Base-by-base conservation (phyloP, 2,797 vertebrate genomes). In the Peromyscus aztecus region DNA sequence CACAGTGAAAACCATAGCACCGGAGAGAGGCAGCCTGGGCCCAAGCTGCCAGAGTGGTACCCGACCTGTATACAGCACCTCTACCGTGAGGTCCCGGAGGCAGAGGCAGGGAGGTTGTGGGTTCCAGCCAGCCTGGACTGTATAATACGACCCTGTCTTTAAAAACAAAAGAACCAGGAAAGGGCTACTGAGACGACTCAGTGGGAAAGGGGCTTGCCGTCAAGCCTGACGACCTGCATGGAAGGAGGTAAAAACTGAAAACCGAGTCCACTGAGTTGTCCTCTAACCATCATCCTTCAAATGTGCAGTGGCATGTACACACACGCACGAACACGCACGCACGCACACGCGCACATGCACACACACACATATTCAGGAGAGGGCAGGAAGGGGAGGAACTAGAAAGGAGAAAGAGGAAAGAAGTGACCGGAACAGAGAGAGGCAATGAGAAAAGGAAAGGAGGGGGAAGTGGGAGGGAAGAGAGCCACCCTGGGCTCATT, bases 341-440 rank as follows among this genome's bases (percentile, higher is more conserved):
- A 4, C 80, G 5, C 7, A 16, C 14, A 43, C 8, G n/a, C 2
- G 0, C 14, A 49, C 29, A 6, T 1, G 21, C 0, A 4, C 1
- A 49, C 37, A 24, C 21, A 19, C 9, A 24, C 19, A 21, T 5
- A 80, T 19, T 55, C 77, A 57, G 2, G 59, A 29, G n/a, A 43
- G 37, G 29, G 10, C 7, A 49, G 40, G n/a, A n/a, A 34, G 55
- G 37, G 24, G 27, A 37, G 23, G n/a, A 6, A 55, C 34, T 19
- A 59, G 55, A 16, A 71, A 29, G 27, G n/a, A 77, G 29, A 16
- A 59, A 34, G 86, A 49, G 69, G 57, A 40, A n/a, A 37, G 37
- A 77, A 14, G 31, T 0, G 4, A n/a, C 43, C 34, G 73, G 57
- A 61, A 5, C 43, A 57, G 40, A 24, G 37, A 23, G 12, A 27